phyloP scores from a whole-genome alignment of 1,140 invertebrate species.

The Stenopsyche tienmushanensis region DNA sequence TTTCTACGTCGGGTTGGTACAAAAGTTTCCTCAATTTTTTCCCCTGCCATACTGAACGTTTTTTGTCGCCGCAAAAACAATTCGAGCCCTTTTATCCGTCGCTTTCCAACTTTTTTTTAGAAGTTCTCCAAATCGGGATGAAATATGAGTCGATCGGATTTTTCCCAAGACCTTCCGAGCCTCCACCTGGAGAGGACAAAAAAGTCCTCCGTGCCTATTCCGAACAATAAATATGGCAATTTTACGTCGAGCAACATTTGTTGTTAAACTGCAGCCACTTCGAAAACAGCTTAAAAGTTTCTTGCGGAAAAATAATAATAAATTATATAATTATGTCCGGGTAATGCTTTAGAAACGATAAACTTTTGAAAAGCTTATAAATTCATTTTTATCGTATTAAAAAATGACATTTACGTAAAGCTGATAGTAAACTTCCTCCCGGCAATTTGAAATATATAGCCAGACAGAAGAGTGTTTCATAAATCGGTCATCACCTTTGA shows the following conservation, averaged over 20 bases:
- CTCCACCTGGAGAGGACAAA: neutral
- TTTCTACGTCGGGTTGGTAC: too few relatives aligned
- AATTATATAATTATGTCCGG: neutral
- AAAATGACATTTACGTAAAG: too few relatives aligned
- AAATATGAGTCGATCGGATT: conserved; percentile 4
- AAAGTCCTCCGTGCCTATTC: neutral
- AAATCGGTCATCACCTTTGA: too few relatives aligned
- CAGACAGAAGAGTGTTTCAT: too few relatives aligned
- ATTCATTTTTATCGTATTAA: neutral
- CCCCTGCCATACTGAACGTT: neutral
- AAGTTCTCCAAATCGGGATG: neutral
- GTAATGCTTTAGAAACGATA: neutral
- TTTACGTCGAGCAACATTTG: neutral
- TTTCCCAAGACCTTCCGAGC: neutral
- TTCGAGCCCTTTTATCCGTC: conserved; percentile 5
- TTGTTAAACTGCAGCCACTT: conserved; percentile 3
- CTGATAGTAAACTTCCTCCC: too few relatives aligned
- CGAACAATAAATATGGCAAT: neutral
- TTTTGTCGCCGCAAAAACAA: neutral
- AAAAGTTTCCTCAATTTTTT: neutral
- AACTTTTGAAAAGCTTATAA: neutral
- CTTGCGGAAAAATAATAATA: conserved; percentile 4
- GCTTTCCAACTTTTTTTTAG: conserved; percentile 4
- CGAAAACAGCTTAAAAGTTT: conserved; percentile 6
- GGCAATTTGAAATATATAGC: too few relatives aligned